phyloP scores from a whole-genome alignment of 2,888 invertebrate genomes.

The Fragum whitleyi region DNA sequence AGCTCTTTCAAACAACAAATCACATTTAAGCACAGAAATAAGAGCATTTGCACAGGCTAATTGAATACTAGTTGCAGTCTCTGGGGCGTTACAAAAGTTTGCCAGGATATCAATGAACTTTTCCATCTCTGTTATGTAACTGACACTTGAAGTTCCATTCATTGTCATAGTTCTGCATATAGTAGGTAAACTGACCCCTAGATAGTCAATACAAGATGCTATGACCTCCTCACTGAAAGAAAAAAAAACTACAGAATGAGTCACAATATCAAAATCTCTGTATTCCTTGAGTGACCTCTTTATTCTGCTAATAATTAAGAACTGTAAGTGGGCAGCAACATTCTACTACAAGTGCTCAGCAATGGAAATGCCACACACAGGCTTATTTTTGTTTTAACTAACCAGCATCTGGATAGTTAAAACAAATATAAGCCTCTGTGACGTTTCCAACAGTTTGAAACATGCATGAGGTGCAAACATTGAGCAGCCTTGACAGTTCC shows the following conservation, averaged over 20 bases:
- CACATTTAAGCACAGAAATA: not conserved
- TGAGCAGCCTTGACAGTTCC: too few species aligned
- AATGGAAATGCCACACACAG: too few species aligned
- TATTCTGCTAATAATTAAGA: too few species aligned
- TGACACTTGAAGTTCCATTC: not conserved
- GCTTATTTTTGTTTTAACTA: too few species aligned
- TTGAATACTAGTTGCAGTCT: slow-evolving; percentile 47
- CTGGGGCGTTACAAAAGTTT: not conserved
- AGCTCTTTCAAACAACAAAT: not conserved
- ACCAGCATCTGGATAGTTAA: too few species aligned
- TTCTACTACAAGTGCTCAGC: too few species aligned
- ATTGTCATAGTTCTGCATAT: not conserved
- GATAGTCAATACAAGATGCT: slow-evolving; percentile 19
- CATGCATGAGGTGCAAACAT: too few species aligned
- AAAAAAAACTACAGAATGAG: not conserved
- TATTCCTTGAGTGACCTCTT: too few species aligned
- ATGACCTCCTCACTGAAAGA: slow-evolving; percentile 15
- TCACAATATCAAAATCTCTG: not conserved
- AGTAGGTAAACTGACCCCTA: not conserved
- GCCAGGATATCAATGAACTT: not conserved
- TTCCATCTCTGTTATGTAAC: not conserved
- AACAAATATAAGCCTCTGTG: too few species aligned
- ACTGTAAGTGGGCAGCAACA: too few species aligned
- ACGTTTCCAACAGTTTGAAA: too few species aligned
- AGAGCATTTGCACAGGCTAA: slow-evolving; percentile 68